Conservation (phyloP, 1,140 invertebrate genomes). For the Tetramorium simillimum region DNA sequence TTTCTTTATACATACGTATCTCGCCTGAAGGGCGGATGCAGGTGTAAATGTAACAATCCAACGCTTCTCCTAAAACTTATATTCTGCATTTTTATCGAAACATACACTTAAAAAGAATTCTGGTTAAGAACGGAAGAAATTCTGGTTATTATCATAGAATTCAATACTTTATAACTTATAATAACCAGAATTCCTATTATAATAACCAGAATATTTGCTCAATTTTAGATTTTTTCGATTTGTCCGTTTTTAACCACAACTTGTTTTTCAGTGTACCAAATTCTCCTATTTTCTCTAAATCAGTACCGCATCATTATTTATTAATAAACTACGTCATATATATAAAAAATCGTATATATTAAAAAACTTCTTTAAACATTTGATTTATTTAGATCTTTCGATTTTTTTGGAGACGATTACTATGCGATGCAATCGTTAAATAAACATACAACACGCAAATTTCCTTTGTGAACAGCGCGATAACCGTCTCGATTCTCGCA, state of each 20-base stretch:
- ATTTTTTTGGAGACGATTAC: not conserved
- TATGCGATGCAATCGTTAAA: not conserved
- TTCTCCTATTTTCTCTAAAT: conserved; percentile 4
- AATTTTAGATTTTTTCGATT: no score
- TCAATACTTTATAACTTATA: no score
- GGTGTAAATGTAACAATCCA: not conserved
- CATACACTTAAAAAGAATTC: no score
- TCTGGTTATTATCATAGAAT: no score
- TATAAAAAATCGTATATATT: not conserved
- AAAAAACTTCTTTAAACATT: not conserved
- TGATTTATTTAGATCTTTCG: not conserved
- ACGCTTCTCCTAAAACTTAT: not conserved
- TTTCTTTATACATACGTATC: conserved; percentile 38
- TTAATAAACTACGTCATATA: not conserved
- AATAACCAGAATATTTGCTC: no score
- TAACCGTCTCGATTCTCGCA: not conserved
- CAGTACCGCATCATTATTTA: not conserved
- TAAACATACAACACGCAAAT: not conserved
- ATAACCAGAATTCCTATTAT: no score
- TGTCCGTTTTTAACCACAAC: no score
- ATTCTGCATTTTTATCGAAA: not conserved
- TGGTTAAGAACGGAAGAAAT: no score
- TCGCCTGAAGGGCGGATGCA: conserved; percentile 16
- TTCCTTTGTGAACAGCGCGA: not conserved
- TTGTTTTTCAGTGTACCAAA: not conserved